Evolutionary conservation across 2,113 vertebrate genomes (phyloP), one percentile per base, ranked within the genome.

Genomic region (Rousettus leschenaultii): DNA sequence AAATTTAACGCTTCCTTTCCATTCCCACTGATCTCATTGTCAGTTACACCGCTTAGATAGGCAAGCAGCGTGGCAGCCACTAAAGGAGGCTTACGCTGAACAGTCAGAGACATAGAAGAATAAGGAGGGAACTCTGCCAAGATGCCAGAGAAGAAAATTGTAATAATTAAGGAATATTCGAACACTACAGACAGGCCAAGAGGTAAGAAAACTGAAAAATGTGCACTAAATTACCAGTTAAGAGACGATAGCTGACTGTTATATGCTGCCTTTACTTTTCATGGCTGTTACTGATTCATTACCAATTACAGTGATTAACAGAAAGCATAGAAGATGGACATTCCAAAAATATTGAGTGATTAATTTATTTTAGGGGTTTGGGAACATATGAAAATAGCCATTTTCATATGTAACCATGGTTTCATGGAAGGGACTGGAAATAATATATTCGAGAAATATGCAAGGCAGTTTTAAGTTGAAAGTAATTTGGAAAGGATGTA

Each of bases 401-500:
- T 89, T 95, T 75, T 19, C 51, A 51, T 51, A 51, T 51, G 55
- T 91, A 77, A 68, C 57, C 40, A 59, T 83, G 70, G 59, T 89
- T 97, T 86, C 70, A 7, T 71, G 89, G 59, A 83, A 95, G 22
- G n/a, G 21, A 73, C 30, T 83, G 83, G 43, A 86, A 91, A 33
- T 89, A 70, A 79, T 48, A 16, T 63, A 78, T 68, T 96, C 22
- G 88, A 96, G 51, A 91, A 91, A 86, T 7, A 88, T 91, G 35
- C 82, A 73, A 90, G 78, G 28, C n/a, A 63, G 35, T 70, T 95
- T 86, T 94, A 90, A 93, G 38, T 91, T 66, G 73, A 74, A 97
- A 96, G 63, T 86, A 70, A 84, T 86, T 94, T 88, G 48, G 63
- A 91, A 90, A 89, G 35, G 61, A 33, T 87, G 19, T 95, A 86